These are phyloP conservation scores for Botia almorhae DNA, from an alignment of 2,797 vertebrate genomes.

Conservation along the genomic window DNA sequence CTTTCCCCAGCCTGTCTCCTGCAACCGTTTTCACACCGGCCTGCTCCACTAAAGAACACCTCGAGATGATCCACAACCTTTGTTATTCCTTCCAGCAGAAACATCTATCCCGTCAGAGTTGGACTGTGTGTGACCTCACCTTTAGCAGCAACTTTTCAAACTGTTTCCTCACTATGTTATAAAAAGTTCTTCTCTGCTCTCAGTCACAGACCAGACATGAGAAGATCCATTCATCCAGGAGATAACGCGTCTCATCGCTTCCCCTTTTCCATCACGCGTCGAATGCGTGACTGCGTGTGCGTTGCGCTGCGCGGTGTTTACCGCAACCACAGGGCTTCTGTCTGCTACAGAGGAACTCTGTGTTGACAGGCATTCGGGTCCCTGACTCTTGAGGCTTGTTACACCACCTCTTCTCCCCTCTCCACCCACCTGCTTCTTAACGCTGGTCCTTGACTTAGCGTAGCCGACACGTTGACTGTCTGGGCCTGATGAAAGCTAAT, in stretches of 20 bases:
- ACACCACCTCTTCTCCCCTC: slow-evolving; percentile 72
- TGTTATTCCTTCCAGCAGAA: neutral
- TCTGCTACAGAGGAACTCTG: slow-evolving; percentile 71
- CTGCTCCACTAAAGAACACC: slow-evolving; percentile 13
- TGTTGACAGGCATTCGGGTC: slow-evolving; percentile 74
- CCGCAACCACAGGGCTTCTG: slow-evolving; percentile 71
- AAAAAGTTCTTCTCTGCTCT: slow-evolving; percentile 20
- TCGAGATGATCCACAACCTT: neutral
- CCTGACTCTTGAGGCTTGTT: slow-evolving; percentile 73
- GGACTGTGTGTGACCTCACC: slow-evolving; percentile 47
- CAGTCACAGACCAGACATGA: slow-evolving; percentile 63
- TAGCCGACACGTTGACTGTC: slow-evolving; percentile 71
- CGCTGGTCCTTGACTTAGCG: slow-evolving; percentile 62
- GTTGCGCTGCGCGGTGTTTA: slow-evolving; percentile 75
- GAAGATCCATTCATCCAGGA: slow-evolving; percentile 74
- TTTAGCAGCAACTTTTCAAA: slow-evolving; percentile 4
- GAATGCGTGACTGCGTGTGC: slow-evolving; percentile 69
- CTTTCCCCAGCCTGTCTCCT: slow-evolving; percentile 64
- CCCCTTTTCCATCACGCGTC: slow-evolving; percentile 71
- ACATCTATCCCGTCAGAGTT: slow-evolving; percentile 3
- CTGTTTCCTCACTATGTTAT: neutral
- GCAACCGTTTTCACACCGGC: slow-evolving; percentile 45
- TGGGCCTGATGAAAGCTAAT: slow-evolving; percentile 78
- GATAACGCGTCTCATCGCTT: slow-evolving; percentile 78
- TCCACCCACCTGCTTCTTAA: slow-evolving; percentile 71